phyloP scores from a whole-genome alignment of 2,113 vertebrate species.

The Mohoua ochrocephala region DNA sequence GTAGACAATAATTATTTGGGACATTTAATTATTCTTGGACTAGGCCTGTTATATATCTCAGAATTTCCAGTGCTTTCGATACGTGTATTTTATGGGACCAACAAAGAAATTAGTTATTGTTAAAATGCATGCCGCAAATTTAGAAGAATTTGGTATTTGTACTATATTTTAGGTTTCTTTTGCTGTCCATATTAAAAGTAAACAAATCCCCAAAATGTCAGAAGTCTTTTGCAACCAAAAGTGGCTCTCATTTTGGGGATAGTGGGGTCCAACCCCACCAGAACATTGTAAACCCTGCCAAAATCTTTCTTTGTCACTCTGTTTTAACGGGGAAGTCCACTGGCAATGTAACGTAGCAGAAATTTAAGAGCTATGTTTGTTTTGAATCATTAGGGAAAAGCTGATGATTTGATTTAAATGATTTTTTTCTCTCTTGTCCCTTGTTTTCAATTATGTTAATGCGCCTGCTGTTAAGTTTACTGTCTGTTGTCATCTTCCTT shows the following conservation, averaged over 20 bases:
- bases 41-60: background rate
- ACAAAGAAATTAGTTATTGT: background rate
- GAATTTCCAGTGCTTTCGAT: background rate
- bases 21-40: constrained; percentile 4
- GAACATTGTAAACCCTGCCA: background rate
- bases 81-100: background rate
- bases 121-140: background rate
- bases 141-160: background rate
- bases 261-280: background rate
- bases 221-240: background rate
- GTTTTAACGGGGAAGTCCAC: background rate
- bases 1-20: constrained; percentile 17
- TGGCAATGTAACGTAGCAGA: background rate
- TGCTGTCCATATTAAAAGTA: background rate
- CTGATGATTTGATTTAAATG: background rate
- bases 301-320: background rate
- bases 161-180: background rate
- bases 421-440: background rate
- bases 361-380: background rate
- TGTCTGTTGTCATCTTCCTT: background rate
- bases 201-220: background rate
- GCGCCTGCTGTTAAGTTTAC: background rate
- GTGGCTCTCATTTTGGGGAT: background rate
- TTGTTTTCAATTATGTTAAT: background rate
- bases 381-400: background rate